Conservation (phyloP, 2,888 invertebrate genomes). For the Lycia hirtaria region DNA sequence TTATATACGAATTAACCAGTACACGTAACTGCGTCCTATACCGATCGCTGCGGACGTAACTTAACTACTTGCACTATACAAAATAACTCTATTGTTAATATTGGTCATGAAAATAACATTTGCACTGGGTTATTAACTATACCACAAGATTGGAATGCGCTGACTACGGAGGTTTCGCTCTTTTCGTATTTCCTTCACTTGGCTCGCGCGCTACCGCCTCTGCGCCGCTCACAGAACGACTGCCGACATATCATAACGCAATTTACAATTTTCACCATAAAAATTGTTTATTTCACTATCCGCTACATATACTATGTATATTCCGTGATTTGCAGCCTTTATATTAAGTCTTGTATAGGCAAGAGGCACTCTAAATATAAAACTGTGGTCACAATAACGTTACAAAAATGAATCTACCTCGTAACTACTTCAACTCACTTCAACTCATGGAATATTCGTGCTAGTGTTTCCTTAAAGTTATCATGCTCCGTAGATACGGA, state of each 20-base stretch:
- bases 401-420: conserved; percentile 80
- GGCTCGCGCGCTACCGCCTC: conserved; percentile 22
- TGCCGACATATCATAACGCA: conserved; percentile 85
- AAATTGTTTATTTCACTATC: conserved; percentile 75
- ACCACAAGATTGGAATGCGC: conserved; percentile 78
- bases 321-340: conserved; percentile 86
- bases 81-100: conserved; percentile 68
- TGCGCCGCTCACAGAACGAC: conserved; percentile 44
- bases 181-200: not conserved
- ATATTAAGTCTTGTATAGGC: conserved; percentile 86
- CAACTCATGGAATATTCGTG: conserved; percentile 77
- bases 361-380: conserved; percentile 88
- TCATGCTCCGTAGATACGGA: conserved; percentile 69
- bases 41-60: conserved; percentile 60
- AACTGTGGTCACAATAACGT: conserved; percentile 85
- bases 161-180: conserved; percentile 58
- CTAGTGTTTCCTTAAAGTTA: conserved; percentile 73
- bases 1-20: conserved; percentile 64
- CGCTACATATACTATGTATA: conserved; percentile 83
- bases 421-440: conserved; percentile 76
- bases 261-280: conserved; percentile 86
- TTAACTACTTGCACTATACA: conserved; percentile 68
- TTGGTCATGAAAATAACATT: conserved; percentile 70
- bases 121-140: conserved; percentile 50
- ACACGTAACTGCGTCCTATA: conserved; percentile 52